Percentiles rank a stretch among this genome's conserved stretches.
These are phyloP conservation scores for Ochropleura plecta DNA, from an alignment of 2,888 invertebrate species.

Conservation along the genomic window DNA sequence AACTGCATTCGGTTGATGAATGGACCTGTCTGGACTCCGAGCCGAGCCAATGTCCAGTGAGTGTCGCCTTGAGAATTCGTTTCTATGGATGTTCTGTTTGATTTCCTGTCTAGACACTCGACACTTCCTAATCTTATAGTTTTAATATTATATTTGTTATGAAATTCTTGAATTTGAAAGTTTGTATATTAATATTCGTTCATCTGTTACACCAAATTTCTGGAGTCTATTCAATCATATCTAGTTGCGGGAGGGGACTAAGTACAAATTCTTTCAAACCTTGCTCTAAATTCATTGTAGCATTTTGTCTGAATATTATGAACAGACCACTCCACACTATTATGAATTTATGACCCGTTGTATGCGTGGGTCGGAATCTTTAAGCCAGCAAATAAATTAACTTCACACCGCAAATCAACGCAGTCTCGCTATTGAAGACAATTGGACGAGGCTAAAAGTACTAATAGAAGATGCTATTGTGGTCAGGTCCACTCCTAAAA, in stretches of 20 bases:
- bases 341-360: slow-evolving; percentile 38
- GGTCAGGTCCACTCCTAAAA: slow-evolving; percentile 2
- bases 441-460: slow-evolving; percentile 8
- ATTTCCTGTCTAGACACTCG: slow-evolving; percentile 26
- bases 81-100: slow-evolving; percentile 4
- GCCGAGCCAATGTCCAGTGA: background rate
- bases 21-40: slow-evolving; percentile 5
- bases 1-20: slow-evolving; percentile 7
- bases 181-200: background rate
- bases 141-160: background rate
- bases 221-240: background rate
- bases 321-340: slow-evolving; percentile 1
- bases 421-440: slow-evolving; percentile 16
- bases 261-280: background rate
- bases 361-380: slow-evolving; percentile 37
- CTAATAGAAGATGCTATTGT: slow-evolving; percentile 7
- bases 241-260: background rate
- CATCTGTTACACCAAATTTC: background rate
- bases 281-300: background rate
- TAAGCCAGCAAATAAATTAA: slow-evolving; percentile 42
- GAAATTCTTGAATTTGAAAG: background rate
- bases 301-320: slow-evolving; percentile 14
- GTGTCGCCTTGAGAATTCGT: slow-evolving; percentile 9
- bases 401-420: slow-evolving; percentile 40
- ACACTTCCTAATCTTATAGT: background rate